Evolutionary conservation across 2,888 invertebrate species (phyloP), one percentile per base, ranked within the genome.

Genomic region (Pollenia griseotomentosa): DNA sequence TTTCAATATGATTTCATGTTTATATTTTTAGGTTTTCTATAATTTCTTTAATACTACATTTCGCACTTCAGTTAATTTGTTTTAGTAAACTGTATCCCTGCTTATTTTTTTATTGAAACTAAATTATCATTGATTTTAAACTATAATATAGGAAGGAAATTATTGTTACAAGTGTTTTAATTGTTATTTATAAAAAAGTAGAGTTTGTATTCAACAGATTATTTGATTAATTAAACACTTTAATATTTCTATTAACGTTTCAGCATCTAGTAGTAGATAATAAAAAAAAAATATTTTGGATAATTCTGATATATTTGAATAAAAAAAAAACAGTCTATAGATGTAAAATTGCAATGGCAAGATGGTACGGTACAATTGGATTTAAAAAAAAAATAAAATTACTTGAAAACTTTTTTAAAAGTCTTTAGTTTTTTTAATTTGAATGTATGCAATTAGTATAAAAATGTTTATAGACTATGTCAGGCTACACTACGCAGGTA

Each of bases 1-100:
- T 11, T 51, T 75, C 83, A 83, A 87, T 87, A 87, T 87, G 77
- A 83, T 81, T 83, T 81, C 77, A 87, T 81, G 71, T 59, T 51
- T 70, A 59, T 46, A 23, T 71, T 57, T 68, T 73, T 46, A 71
- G 3, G 44, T 77, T 63, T 80, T 77, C 8, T 65, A 16, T 81
- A 16, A 2, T 48, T 66, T 23, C 46, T 57, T 75, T 44, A 73
- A 73, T 55, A 74, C 81, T 87, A 75, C 46, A 51, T 78, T 82
- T 82, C 80, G 68, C 78, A 71, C 81, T 85, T 85, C n/a, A 16
- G 51, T 48, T 75, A 53, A 61, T 75, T 81, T 65, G 14, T 71
- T 81, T 81, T 85, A 87, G 82, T 75, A 75, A 84, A 73, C 77
- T 63, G 57, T 73, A 65, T 84, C 83, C 80, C 86, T 83, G 86